These are phyloP conservation scores for Lithodes maja DNA, from an alignment of 2,888 invertebrate species.

Conservation along the genomic window DNA sequence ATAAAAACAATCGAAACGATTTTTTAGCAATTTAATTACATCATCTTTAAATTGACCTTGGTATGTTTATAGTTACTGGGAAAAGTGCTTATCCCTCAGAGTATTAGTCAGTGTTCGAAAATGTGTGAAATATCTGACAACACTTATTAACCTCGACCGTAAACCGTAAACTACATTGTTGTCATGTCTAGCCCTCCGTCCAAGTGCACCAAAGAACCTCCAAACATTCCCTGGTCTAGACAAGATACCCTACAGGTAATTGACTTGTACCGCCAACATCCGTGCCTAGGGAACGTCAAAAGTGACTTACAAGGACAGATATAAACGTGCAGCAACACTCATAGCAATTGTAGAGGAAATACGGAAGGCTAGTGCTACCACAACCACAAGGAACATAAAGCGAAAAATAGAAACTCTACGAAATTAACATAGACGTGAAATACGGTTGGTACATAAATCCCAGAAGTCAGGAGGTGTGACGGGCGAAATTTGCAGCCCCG, in stretches of 20 bases:
- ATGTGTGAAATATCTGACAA: no score
- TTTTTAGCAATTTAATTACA: no score
- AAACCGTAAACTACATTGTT: not conserved
- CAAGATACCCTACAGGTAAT: constrained; percentile 17
- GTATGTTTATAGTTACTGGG: no score
- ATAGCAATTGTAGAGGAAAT: constrained; percentile 19
- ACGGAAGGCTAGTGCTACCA: not conserved
- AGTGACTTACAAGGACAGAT: constrained; percentile 26
- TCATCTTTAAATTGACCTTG: no score
- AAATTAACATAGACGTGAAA: constrained; percentile 29
- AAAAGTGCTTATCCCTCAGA: no score
- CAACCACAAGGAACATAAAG: constrained; percentile 29
- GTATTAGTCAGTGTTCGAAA: no score
- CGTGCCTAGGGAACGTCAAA: constrained; percentile 36
- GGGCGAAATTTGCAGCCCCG: not conserved
- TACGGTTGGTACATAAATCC: constrained; percentile 10
- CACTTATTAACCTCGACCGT: no score
- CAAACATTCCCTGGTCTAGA: constrained; percentile 21
- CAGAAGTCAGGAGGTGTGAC: not conserved
- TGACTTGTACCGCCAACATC: constrained; percentile 19
- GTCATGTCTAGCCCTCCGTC: constrained; percentile 16
- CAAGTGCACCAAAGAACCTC: not conserved
- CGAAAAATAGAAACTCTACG: constrained; percentile 19
- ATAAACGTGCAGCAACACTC: constrained; percentile 13
- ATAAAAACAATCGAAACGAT: no score